phyloP scores from a whole-genome alignment of 2,113 vertebrate genomes.

The Agelaius tricolor region DNA sequence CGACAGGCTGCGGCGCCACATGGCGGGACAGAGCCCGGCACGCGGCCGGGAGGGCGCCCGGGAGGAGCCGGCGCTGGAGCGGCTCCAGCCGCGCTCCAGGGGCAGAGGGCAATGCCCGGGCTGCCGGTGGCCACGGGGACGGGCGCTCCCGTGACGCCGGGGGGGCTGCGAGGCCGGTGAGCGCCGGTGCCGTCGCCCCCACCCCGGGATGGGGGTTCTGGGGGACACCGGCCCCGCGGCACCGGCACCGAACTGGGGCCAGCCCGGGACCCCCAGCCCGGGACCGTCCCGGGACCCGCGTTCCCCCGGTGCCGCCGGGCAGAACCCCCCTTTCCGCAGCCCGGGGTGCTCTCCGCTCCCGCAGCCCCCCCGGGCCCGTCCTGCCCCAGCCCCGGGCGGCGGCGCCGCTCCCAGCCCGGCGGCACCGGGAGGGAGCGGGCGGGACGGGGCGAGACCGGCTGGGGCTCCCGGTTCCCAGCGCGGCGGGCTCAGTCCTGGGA shows the following conservation, averaged over 20 bases:
- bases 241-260: neutral
- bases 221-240: neutral
- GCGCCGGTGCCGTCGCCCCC: neutral
- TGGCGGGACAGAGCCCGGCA: neutral
- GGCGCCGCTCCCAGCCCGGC: neutral
- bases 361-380: neutral
- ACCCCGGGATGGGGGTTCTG: neutral
- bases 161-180: neutral
- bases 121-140: neutral
- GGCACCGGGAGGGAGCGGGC: neutral
- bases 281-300: too few species aligned
- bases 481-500: neutral
- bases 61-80: neutral
- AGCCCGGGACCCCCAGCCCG: neutral
- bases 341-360: neutral
- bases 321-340: neutral
- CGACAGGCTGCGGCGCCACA: neutral
- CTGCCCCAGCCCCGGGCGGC: neutral
- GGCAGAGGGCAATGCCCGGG: neutral
- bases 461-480: neutral
- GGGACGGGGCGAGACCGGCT: neutral
- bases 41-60: neutral
- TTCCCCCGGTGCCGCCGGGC: neutral
- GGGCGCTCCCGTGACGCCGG: neutral
- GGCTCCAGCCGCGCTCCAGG: neutral